Base-by-base conservation (phyloP, 30 jellyfish, hydroid and myxozoan species). In the Hydractinia symbiolongicarpus region DNA sequence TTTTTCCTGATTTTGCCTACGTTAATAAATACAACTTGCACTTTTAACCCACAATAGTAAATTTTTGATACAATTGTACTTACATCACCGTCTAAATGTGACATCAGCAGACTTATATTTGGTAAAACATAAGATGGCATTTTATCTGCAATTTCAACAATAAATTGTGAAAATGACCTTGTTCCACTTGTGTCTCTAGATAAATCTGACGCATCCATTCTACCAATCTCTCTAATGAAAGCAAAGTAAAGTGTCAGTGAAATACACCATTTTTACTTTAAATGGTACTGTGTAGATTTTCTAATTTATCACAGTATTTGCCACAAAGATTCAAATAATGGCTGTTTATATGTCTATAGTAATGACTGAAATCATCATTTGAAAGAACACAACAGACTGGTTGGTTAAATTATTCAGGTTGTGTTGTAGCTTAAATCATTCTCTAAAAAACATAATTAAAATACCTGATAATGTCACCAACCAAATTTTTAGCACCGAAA, bases 101-200 rank as follows among this genome's bases (percentile, higher is more conserved):
- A 70, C 55, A 93, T 79, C 17, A 93, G 83, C 49, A 93, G 86
- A 74, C 98, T 93, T 86, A 93, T 93, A 66, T 87, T 93, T 53
- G 98, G 96, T 78, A 93, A 62, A n/a, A 93, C 98, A 16, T 67
- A 72, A 8, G 88, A 40, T n/a, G 98, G 96, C 50, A 88, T 90
- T 76, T 78, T 93, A 54, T 83, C 95, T 15, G 98, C 95, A 9
- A 93, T 52, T 58, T 93, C 98, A n/a, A 87, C 96, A 54, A 93
- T 53, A 79, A 93, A 93, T 64, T 87, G 98, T 54, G 96, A 87
- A 53, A 82, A 78, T 4, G 96, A 76, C 30, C 98, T 94, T 55
- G 98, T 87, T 5, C 98, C 98, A 93, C 95, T 87, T 50, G 96
- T 82, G 81, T 93, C 98, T 19, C 96, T 86, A 9, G 98, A 82